Conservation (phyloP, 2,888 invertebrate species). For the Lasioglossum zephyrum region DNA sequence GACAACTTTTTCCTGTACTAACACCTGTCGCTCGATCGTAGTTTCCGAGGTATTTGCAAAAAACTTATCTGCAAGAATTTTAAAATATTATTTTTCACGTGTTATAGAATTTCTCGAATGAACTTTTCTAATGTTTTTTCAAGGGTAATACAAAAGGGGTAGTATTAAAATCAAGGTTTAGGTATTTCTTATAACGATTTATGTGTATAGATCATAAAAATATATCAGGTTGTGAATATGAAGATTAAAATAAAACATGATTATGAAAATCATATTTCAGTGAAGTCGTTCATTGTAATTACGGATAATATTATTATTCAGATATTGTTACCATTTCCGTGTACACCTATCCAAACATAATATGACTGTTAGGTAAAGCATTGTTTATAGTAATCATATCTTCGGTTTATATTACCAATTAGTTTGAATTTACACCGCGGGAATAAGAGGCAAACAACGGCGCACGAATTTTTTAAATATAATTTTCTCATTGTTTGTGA, state of each 20-base stretch:
- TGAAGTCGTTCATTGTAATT: neutral
- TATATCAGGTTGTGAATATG: neutral
- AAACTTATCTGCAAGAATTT: neutral
- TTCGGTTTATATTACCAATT: neutral
- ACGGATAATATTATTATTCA: neutral
- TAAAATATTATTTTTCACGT: too few relatives aligned
- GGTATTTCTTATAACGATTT: neutral
- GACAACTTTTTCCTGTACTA: too few relatives aligned
- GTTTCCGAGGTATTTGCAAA: too few relatives aligned
- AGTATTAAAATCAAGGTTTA: neutral
- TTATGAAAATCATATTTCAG: neutral
- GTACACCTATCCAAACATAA: neutral
- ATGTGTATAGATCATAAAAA: neutral
- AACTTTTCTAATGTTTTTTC: too few relatives aligned
- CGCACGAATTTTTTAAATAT: neutral
- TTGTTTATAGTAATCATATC: neutral
- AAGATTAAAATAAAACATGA: neutral
- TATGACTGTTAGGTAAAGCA: neutral
- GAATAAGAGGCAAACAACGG: neutral
- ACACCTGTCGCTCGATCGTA: too few relatives aligned
- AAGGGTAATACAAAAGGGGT: too few relatives aligned
- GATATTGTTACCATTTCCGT: neutral
- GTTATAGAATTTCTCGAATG: too few relatives aligned
- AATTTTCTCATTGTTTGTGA: neutral
- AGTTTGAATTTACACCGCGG: neutral